Base-by-base conservation (phyloP, 35 echinoderm and acorn worm genomes). In the Ophioderma brevispina region DNA sequence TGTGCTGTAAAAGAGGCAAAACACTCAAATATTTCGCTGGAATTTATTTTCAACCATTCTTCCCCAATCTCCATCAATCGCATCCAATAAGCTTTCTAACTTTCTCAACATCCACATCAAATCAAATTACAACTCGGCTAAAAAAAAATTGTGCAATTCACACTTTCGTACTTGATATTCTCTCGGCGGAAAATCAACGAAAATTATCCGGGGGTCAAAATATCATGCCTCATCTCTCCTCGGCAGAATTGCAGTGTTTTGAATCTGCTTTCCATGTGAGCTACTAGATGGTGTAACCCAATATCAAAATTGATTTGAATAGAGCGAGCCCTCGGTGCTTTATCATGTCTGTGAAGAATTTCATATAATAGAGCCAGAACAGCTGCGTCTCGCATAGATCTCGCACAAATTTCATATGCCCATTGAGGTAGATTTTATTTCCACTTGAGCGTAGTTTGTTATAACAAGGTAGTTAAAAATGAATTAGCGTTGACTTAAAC, bases 241-340 rank as follows among this genome's bases (percentile, higher is more conserved):
- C 59, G 59, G 59, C 59, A 70, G 59, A 70, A 25, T 70, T 70
- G 59, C 59, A 70, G n/a, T 70, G 59, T 70, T 70, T 70, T 70
- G 59, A 70, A 70, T 70, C 59, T 70, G 59, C 59, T 70, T 70
- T 70, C 59, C 59, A 30, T 70, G 28, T 25, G 59, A 70, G 59
- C 59, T 70, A 70, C 59, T 70, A 30, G 59, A 8, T 70, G 59
- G n/a, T 70, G 59, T 25, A 70, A 70, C 59, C 59, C 59, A 70
- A 70, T 70, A 70, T 70, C 59, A 70, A 70, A 70, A 70, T 70
- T 70, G 59, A 70, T 70, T 70, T 70, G 59, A 70, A 70, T 70
- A 70, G 59, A 70, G 59, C 59, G n/a, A 70, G 59, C 59, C 59
- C 59, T 70, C 59, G 28, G 59, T 70, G 59, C 59, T 70, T 70